These are phyloP conservation scores for Oxyscelio sp. DNA, from an alignment of 2,888 invertebrate species.

Conservation along the genomic window DNA sequence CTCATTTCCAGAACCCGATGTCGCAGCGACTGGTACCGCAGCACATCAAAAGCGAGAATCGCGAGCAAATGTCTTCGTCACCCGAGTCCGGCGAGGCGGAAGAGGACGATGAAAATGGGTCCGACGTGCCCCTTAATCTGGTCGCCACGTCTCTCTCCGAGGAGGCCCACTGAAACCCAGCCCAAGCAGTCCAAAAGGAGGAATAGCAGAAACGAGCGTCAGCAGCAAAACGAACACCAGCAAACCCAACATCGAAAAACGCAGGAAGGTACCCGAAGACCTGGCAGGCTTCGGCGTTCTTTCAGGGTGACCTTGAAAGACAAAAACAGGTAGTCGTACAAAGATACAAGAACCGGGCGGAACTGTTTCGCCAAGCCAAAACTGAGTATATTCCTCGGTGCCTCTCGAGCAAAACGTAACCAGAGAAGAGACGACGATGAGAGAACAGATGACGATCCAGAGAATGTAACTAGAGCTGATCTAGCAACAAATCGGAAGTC, in stretches of 20 bases:
- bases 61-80: constrained; percentile 83
- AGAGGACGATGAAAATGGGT: constrained; percentile 89
- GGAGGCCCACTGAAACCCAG: constrained; percentile 89
- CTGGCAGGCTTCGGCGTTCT: constrained; percentile 12
- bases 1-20: constrained; percentile 64
- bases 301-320: constrained; percentile 62
- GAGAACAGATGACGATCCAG: background rate
- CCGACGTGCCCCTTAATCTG: constrained; percentile 92
- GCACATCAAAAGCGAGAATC: constrained; percentile 85
- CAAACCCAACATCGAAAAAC: background rate
- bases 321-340: background rate
- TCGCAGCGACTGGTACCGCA: constrained; percentile 73
- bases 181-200: background rate
- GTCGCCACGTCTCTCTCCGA: constrained; percentile 92
- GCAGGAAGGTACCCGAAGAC: background rate
- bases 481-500: constrained; percentile 33
- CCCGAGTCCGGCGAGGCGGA: constrained; percentile 82
- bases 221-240: too few species aligned
- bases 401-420: constrained; percentile 13
- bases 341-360: background rate
- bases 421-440: background rate
- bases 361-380: background rate
- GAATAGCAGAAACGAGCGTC: too few species aligned
- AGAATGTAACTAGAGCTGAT: background rate
- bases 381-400: constrained; percentile 33